Conservation (phyloP, 1,140 invertebrate genomes). For the Drosophila micromelanica region DNA sequence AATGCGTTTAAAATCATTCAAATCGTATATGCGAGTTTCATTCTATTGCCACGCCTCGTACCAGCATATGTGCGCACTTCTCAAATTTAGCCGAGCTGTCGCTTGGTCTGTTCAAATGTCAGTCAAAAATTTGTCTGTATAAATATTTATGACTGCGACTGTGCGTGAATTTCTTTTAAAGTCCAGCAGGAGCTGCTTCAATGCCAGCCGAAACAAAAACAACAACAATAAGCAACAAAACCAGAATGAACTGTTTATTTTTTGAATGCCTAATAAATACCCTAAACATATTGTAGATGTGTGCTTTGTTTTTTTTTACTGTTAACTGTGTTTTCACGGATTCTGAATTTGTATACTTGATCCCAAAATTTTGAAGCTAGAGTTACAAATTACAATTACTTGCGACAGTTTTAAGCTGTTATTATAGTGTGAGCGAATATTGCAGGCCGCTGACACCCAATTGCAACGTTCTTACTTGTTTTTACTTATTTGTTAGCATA, state of each 20-base stretch:
- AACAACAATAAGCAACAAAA: slow-evolving; percentile 8
- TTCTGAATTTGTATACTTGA: no score
- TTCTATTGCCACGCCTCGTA: not conserved
- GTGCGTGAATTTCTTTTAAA: slow-evolving; percentile 50
- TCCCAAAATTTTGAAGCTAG: no score
- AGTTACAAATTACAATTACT: no score
- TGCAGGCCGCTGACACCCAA: no score
- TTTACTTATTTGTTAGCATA: no score
- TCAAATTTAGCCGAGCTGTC: slow-evolving; percentile 18
- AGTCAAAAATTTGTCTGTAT: slow-evolving; percentile 42
- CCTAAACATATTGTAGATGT: no score
- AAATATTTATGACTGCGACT: slow-evolving; percentile 65
- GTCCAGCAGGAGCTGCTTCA: slow-evolving; percentile 7
- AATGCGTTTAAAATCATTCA: slow-evolving; percentile 74
- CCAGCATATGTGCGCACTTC: slow-evolving; percentile 8
- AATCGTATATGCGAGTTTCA: slow-evolving; percentile 40
- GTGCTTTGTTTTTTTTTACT: no score
- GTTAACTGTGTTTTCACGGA: no score
- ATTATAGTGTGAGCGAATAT: no score
- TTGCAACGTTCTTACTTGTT: no score
- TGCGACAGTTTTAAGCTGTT: no score
- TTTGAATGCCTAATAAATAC: not conserved
- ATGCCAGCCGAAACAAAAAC: not conserved
- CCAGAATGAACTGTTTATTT: no score
- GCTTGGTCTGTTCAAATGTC: not conserved